Base-by-base conservation (phyloP, 2,888 invertebrate genomes). In the Tethea ocularis region DNA sequence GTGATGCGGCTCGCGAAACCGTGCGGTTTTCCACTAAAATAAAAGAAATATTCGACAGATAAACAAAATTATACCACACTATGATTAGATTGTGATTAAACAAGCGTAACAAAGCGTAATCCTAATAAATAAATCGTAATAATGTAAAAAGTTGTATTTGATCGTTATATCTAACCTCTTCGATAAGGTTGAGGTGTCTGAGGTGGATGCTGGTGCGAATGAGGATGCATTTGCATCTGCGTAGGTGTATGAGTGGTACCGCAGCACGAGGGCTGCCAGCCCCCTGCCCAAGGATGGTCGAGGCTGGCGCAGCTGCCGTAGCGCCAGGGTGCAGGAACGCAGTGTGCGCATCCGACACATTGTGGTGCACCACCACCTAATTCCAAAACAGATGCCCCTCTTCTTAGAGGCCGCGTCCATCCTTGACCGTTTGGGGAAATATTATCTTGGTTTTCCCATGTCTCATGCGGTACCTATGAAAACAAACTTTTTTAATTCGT, bases 1-100 rank as follows among this genome's bases (percentile, higher is more conserved):
- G 93, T 0, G 95, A 95, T 1, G 93, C 86, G 0, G 93, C 90
- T 23, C 95, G 93, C 1, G 92, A 92, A 23, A 77, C 78, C 2
- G 86, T 72, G 6, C 93, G 88, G 61, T 88, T 93, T 15, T 94
- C 95, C 66, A 92, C 94, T 86, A 75, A 23, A 73, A 74, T 57
- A 41, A 8, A 46, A 20, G 7, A 41, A 6, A 17, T 17, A 15
- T 38, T 38, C 13, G 11, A 33, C 8, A 13, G 33, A 33, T 11
- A 36, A 1, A 17, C n/a, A 17, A 17, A 41, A n/a, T 41, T 41
- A n/a, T 17, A 17, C 26, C 26, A 26, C 10, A 29, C 29, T 10
- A 29, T 29, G 29, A 3, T 26, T 5, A 26, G 26, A 26, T 29
- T 33, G 33, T 33, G 33, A 33, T 33, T 13, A 33, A 33, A 13